A percentile compares a stretch with the other conserved stretches of the same genome.
phyloP scores from a whole-genome alignment of 1,140 invertebrate genomes.

The Drosophila leontia region DNA sequence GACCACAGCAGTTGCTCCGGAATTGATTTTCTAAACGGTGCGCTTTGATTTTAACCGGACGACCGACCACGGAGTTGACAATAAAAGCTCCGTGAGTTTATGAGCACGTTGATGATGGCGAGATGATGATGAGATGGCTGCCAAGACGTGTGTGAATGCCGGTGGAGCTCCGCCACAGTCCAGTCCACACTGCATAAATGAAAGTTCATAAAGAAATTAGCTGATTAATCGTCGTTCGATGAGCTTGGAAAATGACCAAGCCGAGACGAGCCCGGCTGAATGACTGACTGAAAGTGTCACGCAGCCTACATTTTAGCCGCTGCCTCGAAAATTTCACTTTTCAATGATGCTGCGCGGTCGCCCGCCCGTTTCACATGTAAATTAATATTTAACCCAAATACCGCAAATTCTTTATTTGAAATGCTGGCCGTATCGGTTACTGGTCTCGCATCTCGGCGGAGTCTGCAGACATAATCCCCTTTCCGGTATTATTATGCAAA shows the following conservation, averaged over 20 bases:
- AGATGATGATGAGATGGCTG: slow-evolving; percentile 61
- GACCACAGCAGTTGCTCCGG: slow-evolving; percentile 28
- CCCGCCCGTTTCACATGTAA: slow-evolving; percentile 76
- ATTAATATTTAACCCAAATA: slow-evolving; percentile 85
- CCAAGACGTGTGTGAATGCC: slow-evolving; percentile 74
- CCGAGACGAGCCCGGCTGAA: slow-evolving; percentile 31
- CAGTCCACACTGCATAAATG: slow-evolving; percentile 74
- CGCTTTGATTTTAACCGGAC: slow-evolving; percentile 65
- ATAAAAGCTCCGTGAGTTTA: slow-evolving; percentile 48
- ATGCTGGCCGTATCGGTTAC: slow-evolving; percentile 52
- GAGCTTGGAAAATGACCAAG: slow-evolving; percentile 81
- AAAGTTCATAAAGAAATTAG: slow-evolving; percentile 84
- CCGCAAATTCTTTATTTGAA: slow-evolving; percentile 79
- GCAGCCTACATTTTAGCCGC: slow-evolving; percentile 75
- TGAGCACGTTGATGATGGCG: slow-evolving; percentile 42
- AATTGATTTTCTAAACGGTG: slow-evolving; percentile 78
- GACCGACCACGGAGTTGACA: slow-evolving; percentile 28
- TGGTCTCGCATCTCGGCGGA: slow-evolving; percentile 11
- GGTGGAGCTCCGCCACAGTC: slow-evolving; percentile 27
- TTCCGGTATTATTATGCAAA: slow-evolving; percentile 78
- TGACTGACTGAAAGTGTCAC: slow-evolving; percentile 80
- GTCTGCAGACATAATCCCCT: slow-evolving; percentile 40
- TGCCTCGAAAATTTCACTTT: slow-evolving; percentile 77
- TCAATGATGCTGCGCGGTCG: slow-evolving; percentile 68
- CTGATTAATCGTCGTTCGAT: slow-evolving; percentile 82